Conservation (phyloP, 2,113 vertebrate genomes). For the Syrmaticus mikado region DNA sequence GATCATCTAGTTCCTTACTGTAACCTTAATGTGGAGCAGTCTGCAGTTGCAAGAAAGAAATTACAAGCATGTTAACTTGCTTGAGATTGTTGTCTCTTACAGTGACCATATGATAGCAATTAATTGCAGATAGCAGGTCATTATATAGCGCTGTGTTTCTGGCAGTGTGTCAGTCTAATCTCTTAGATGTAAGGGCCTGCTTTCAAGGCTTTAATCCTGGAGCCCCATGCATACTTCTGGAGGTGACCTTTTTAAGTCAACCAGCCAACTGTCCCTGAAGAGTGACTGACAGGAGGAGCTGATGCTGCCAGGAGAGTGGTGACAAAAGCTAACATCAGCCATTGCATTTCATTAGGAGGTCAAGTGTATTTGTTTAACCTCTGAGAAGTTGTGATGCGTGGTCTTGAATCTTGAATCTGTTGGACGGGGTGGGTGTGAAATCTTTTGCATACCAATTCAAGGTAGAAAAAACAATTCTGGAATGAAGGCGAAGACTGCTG, state of each 20-base stretch:
- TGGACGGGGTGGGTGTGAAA: not conserved
- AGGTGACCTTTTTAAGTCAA: not conserved
- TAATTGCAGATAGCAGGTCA: not conserved
- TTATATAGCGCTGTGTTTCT: not conserved
- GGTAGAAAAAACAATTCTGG: not conserved
- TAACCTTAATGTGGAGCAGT: not conserved
- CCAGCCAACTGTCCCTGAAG: not conserved
- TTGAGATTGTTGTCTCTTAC: not conserved
- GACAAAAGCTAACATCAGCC: not conserved
- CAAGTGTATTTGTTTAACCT: not conserved
- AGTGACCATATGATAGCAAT: not conserved
- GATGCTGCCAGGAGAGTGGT: not conserved
- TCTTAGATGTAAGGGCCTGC: not conserved
- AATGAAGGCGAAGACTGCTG: not conserved
- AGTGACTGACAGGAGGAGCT: not conserved
- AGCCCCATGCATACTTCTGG: not conserved
- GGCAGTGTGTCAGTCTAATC: not conserved
- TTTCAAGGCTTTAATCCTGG: not conserved
- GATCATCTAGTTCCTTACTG: not conserved
- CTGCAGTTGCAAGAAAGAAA: not conserved
- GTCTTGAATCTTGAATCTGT: not conserved
- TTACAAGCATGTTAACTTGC: not conserved
- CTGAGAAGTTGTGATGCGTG: not conserved
- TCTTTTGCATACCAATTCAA: not conserved
- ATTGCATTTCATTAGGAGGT: not conserved